These are phyloP conservation scores for Trachelus iudaicus DNA, from an alignment of 2,888 invertebrate species.

Conservation along the genomic window DNA sequence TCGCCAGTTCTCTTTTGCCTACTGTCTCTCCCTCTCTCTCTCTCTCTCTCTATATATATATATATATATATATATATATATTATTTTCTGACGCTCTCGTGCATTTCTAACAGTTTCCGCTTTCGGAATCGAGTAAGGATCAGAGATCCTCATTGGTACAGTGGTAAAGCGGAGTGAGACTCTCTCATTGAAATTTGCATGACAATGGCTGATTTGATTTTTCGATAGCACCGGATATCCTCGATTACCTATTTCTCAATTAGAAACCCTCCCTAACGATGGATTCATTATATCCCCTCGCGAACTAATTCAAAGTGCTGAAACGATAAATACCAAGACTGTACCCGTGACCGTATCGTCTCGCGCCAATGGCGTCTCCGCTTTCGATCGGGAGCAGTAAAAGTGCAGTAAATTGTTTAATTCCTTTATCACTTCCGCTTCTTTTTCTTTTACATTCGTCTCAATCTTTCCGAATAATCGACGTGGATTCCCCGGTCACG, in stretches of 20 bases:
- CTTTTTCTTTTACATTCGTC: neutral
- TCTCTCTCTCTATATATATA: neutral
- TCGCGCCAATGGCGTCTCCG: neutral
- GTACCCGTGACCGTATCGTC: neutral
- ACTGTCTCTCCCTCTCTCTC: neutral
- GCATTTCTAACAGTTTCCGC: neutral
- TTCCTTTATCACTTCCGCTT: neutral
- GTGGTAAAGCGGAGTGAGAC: neutral
- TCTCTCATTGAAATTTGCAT: constrained; percentile 46
- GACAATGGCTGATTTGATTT: constrained; percentile 40
- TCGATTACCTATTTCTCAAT: neutral
- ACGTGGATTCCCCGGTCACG: neutral
- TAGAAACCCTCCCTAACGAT: neutral
- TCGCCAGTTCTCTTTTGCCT: neutral
- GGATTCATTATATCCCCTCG: neutral
- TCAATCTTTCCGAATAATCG: neutral
- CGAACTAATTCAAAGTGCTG: neutral
- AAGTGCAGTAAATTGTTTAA: neutral
- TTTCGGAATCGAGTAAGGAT: neutral
- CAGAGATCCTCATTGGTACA: neutral
- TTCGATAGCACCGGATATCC: neutral
- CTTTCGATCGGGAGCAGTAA: neutral
- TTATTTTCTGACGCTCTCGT: neutral
- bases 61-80: too few species aligned
- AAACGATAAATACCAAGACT: neutral